phyloP scores from a whole-genome alignment of 2,797 vertebrate genomes.

The Sebastes flavidus region DNA sequence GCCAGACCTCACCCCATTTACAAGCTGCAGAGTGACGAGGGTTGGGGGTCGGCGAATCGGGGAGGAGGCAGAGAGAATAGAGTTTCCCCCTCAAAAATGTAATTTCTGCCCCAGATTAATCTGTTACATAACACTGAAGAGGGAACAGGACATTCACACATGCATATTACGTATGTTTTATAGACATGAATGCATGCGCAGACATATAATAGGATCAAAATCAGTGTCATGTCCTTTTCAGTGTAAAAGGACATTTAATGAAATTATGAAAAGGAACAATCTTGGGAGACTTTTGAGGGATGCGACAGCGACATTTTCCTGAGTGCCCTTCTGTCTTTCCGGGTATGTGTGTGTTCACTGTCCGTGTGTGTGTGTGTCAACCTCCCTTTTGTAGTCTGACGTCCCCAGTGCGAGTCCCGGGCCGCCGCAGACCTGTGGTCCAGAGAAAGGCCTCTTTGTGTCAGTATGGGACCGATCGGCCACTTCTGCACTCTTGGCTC shows the following conservation, averaged over 20 bases:
- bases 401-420: slow-evolving; percentile 35
- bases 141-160: neutral
- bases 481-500: slow-evolving; percentile 73
- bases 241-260: neutral
- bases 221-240: neutral
- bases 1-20: slow-evolving; percentile 47
- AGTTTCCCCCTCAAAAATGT: slow-evolving; percentile 16
- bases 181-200: neutral
- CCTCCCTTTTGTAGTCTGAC: slow-evolving; percentile 46
- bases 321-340: neutral
- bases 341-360: slow-evolving; percentile 24
- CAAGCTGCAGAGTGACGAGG: slow-evolving; percentile 3
- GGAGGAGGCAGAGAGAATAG: neutral
- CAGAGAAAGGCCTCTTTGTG: slow-evolving; percentile 78
- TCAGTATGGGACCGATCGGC: slow-evolving; percentile 60
- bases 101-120: slow-evolving; percentile 51
- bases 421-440: slow-evolving; percentile 54
- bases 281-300: neutral
- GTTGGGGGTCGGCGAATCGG: neutral
- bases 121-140: slow-evolving; percentile 42
- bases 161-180: neutral
- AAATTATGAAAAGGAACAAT: neutral
- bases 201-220: neutral
- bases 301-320: neutral
- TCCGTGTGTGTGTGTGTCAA: slow-evolving; percentile 26